Evolutionary conservation across 2,888 invertebrate species (phyloP).

Genomic region (Ophioninae sp.): DNA sequence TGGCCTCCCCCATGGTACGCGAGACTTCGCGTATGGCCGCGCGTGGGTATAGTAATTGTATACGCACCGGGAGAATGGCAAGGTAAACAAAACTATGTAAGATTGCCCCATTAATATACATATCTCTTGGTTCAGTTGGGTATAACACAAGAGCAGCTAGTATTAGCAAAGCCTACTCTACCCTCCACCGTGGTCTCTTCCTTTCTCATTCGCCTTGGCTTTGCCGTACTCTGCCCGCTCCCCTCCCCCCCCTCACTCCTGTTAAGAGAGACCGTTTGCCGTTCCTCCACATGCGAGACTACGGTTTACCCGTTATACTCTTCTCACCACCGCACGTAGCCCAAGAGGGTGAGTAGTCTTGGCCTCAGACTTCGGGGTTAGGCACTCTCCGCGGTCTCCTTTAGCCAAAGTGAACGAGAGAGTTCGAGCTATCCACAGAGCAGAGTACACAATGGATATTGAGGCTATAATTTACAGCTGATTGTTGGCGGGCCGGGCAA

Average conservation of each 20-base stretch:
- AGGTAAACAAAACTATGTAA: slow-evolving; percentile 82
- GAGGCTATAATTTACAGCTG: slow-evolving; percentile 81
- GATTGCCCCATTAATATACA: slow-evolving; percentile 82
- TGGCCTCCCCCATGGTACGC: slow-evolving; percentile 61
- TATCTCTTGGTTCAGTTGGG: slow-evolving; percentile 80
- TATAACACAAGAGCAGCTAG: slow-evolving; percentile 68
- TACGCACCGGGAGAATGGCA: slow-evolving; percentile 80
- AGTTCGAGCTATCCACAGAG: slow-evolving; percentile 51
- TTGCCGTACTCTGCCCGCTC: slow-evolving; percentile 18
- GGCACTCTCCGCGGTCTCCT: slow-evolving; percentile 68
- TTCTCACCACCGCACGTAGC: slow-evolving; percentile 51
- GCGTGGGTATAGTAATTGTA: slow-evolving; percentile 79
- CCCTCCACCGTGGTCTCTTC: slow-evolving; percentile 51
- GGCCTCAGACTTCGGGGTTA: slow-evolving; percentile 79
- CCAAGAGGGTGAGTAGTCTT: slow-evolving; percentile 78
- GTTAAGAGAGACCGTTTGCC: slow-evolving; percentile 40
- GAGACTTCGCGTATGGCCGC: slow-evolving; percentile 41
- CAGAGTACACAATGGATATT: slow-evolving; percentile 81
- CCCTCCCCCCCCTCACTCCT: slow-evolving; percentile 32
- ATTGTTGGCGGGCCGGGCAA: slow-evolving; percentile 79
- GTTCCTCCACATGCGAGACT: slow-evolving; percentile 42
- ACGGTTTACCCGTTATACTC: slow-evolving; percentile 27
- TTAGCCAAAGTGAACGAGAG: slow-evolving; percentile 62
- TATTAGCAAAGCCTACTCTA: slow-evolving; percentile 61
- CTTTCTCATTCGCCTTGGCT: slow-evolving; percentile 54